Evolutionary conservation across 2,888 invertebrate genomes (phyloP).

Genomic region (Bembecia ichneumoniformis): DNA sequence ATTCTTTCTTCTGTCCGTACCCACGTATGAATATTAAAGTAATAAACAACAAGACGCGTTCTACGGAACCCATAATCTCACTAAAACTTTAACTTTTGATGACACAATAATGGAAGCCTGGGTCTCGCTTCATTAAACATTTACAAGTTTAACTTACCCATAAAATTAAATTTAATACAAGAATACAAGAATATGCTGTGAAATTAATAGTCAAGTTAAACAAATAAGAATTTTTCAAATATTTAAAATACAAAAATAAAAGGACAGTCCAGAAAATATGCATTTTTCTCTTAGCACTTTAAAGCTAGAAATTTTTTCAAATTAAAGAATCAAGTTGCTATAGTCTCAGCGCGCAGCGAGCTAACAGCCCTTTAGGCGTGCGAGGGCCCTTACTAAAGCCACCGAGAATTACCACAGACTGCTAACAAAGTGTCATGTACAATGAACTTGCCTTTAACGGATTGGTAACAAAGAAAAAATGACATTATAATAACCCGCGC

Average conservation of each 20-base stretch:
- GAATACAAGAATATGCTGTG: too few species aligned
- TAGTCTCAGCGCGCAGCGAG: conserved; percentile 16
- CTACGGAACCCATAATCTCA: neutral
- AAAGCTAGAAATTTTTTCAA: conserved; percentile 15
- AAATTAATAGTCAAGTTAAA: too few species aligned
- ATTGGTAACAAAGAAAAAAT: too few species aligned
- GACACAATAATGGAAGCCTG: neutral
- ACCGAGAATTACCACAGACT: conserved; percentile 22
- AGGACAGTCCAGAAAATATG: too few species aligned
- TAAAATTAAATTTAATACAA: too few species aligned
- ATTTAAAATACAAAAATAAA: too few species aligned
- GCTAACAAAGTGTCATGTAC: too few species aligned
- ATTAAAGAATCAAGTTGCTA: conserved; percentile 25
- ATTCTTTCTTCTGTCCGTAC: neutral
- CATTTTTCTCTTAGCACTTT: neutral
- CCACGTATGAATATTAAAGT: neutral
- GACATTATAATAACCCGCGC: too few species aligned
- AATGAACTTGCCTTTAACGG: too few species aligned
- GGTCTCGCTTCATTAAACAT: neutral
- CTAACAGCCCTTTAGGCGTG: conserved; percentile 28
- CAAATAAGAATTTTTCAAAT: too few species aligned
- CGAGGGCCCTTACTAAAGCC: conserved; percentile 32
- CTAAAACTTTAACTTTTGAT: neutral
- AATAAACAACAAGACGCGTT: neutral
- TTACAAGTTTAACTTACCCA: too few species aligned